Conservation (phyloP, 2,888 invertebrate genomes). For the Apamea epomidion region DNA sequence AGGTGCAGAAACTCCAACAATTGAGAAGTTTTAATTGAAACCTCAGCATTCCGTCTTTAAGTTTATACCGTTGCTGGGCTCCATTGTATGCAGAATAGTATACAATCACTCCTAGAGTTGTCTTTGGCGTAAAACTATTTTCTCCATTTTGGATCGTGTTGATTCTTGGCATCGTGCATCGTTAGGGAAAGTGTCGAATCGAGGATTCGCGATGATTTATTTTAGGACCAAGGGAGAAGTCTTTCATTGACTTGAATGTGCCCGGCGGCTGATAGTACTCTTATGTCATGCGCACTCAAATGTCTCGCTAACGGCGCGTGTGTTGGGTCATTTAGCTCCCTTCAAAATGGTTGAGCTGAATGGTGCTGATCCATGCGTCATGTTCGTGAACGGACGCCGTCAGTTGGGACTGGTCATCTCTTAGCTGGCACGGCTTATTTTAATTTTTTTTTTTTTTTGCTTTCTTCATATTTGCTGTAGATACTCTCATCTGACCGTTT, state of each 20-base stretch:
- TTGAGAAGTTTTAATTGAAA: conserved; percentile 78
- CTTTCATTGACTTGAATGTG: not conserved
- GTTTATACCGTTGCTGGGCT: conserved; percentile 63
- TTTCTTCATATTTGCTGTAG: no score
- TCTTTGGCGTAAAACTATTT: conserved; percentile 45
- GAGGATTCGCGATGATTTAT: not conserved
- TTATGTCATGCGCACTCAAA: not conserved
- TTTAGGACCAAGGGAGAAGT: not conserved
- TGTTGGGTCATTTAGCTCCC: not conserved
- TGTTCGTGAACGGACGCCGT: not conserved
- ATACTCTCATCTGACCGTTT: no score
- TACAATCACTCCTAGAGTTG: conserved; percentile 55
- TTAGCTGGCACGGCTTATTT: not conserved
- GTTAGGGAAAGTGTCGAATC: not conserved
- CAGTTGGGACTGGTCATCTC: not conserved
- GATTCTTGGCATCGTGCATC: conserved; percentile 2
- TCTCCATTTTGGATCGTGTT: conserved; percentile 19
- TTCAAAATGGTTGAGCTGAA: not conserved
- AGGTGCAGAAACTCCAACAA: conserved; percentile 66
- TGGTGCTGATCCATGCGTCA: not conserved
- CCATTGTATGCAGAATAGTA: conserved; percentile 57
- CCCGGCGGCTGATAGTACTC: not conserved
- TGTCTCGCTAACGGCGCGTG: not conserved
- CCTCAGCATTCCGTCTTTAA: conserved; percentile 68
- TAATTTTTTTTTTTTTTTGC: not conserved